A percentile compares a stretch with the other conserved stretches of the same genome.
These are phyloP conservation scores for Pollimyrus isidori DNA, from an alignment of 2,113 vertebrate species.

Conservation along the genomic window DNA sequence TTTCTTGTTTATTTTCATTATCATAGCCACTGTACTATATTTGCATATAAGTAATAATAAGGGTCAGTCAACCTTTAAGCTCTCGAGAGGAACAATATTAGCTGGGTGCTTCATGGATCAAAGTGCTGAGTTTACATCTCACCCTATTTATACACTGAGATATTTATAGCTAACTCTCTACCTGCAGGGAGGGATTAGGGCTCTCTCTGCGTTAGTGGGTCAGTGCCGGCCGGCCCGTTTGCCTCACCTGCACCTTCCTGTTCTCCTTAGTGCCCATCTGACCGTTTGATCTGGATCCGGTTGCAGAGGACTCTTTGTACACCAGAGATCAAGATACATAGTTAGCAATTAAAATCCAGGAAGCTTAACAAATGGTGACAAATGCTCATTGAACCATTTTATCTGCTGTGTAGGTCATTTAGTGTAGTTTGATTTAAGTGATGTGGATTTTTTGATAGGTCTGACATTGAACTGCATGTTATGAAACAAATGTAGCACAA, in stretches of 20 bases:
- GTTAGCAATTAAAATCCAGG: not conserved
- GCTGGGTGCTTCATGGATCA: conserved; percentile 29
- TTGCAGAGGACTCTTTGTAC: not conserved
- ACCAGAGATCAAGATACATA: not conserved
- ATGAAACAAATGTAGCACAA: not conserved
- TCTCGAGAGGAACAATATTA: conserved; percentile 44
- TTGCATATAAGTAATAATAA: not conserved
- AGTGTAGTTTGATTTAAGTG: not conserved
- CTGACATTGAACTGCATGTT: not conserved
- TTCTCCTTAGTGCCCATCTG: not conserved
- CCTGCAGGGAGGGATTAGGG: conserved; percentile 14
- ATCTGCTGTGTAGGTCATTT: not conserved
- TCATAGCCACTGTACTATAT: not conserved
- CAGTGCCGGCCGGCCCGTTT: not conserved
- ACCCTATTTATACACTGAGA: conserved; percentile 40
- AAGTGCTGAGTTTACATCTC: conserved; percentile 25
- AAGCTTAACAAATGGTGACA: not conserved
- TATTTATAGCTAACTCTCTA: conserved; percentile 42
- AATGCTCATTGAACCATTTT: not conserved
- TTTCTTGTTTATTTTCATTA: conserved; percentile 13
- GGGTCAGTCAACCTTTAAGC: conserved; percentile 35
- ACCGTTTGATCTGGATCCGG: not conserved
- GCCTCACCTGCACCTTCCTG: not conserved
- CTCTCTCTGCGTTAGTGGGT: conserved; percentile 7
- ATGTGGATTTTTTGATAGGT: not conserved